These are phyloP conservation scores for Centroberyx gerrardi DNA, from an alignment of 2,797 vertebrate species.

Conservation along the genomic window DNA sequence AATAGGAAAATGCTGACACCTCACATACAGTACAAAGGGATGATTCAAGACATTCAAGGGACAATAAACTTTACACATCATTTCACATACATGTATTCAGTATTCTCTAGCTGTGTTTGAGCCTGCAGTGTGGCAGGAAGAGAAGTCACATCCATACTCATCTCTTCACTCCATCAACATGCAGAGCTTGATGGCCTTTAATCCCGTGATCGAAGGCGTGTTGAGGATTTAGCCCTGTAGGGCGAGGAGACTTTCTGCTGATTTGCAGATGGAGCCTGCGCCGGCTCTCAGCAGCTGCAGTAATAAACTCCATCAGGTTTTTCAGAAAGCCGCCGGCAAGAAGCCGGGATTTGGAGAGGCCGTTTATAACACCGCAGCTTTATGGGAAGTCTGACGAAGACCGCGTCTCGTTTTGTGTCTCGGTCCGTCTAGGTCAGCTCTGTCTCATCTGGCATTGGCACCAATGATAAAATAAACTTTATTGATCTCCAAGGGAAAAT, in stretches of 20 bases:
- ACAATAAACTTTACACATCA: too few relatives aligned
- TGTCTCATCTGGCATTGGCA: too few relatives aligned
- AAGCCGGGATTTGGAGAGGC: not conserved
- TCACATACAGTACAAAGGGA: too few relatives aligned
- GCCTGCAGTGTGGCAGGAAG: not conserved
- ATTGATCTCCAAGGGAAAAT: too few relatives aligned
- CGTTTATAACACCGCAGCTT: not conserved
- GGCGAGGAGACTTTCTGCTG: constrained; percentile 17
- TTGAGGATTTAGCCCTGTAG: constrained; percentile 37
- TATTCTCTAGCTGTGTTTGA: not conserved
- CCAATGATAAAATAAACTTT: too few relatives aligned
- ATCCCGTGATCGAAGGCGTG: constrained; percentile 32
- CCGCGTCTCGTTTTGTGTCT: too few relatives aligned
- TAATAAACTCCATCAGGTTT: not conserved
- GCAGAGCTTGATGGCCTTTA: constrained; percentile 10
- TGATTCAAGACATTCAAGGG: too few relatives aligned
- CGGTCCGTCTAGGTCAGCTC: not conserved
- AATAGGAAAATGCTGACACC: too few relatives aligned
- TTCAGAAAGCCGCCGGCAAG: not conserved
- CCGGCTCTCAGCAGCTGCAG: not conserved
- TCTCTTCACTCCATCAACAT: not conserved
- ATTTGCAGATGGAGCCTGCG: constrained; percentile 27
- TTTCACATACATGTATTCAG: not conserved
- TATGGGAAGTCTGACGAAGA: constrained; percentile 5
- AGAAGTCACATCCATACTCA: not conserved